Base-by-base conservation (phyloP, 30 jellyfish, hydroid and myxozoan species). In the Nemopilema nomurai region DNA sequence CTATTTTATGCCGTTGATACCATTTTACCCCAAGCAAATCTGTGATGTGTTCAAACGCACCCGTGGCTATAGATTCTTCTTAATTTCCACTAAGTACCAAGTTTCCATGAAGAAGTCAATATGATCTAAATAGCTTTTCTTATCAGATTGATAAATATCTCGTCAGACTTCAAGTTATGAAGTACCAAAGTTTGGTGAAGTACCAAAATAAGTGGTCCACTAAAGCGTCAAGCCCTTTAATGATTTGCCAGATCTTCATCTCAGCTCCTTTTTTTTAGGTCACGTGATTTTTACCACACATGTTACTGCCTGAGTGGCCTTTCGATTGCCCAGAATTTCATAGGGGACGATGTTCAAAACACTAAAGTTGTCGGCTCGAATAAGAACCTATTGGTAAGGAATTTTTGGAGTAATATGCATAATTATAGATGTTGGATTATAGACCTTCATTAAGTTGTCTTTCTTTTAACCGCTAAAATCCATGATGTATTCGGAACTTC, bases 281-380 rank as follows among this genome's bases (percentile, higher is more conserved):
- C 90, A 18, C 90, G 96, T 0, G 99, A 94, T 78, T 94, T 62
- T 64, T 94, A 94, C 77, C 99, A 94, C 33, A 94, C 99, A 8
- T 94, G 99, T 64, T 94, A 94, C 85, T 94, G 99, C 31, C 69
- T 94, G 72, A 94, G 99, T 66, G 99, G 99, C 0, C 88, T 94
- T n/a, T 94, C 99, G 16, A 86, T 89, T 21, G 97, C 99, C 3
- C 98, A 94, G 80, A 88, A 89, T 67, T 94, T 94, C 72, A 82
- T 90, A 30, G 99, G 96, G 18, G 99, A 94, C 80, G 90, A 82
- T 3, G 87, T 49, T 0, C 52, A 31, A 20, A 87, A 76, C 62
- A 69, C 91, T 4, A 72, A 90, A 31, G 28, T 82, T 20, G 87
- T 80, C 53, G 99, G 99, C 19, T 86, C 88, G 7, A 69, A 80